These are phyloP conservation scores for Notoglanidium macrostoma DNA, from an alignment of 2,797 vertebrate species.

Conservation along the genomic window DNA sequence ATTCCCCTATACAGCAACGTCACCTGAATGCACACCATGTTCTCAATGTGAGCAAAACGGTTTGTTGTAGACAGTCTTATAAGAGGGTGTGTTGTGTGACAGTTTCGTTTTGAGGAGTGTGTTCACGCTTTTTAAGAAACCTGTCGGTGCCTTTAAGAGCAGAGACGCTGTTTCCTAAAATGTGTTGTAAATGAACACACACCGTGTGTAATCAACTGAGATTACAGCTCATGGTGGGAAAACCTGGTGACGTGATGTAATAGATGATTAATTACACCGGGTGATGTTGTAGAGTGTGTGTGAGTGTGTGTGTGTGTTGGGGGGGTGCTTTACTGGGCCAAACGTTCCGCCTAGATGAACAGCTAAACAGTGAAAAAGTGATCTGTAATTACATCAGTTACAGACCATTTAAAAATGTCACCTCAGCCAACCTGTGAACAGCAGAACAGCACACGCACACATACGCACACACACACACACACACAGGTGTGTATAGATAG, in stretches of 20 bases:
- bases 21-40: too few relatives aligned
- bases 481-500: neutral
- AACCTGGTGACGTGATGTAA: slow-evolving; percentile 32
- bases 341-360: slow-evolving; percentile 68
- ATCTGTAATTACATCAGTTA: slow-evolving; percentile 71
- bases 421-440: slow-evolving; percentile 59
- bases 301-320: neutral
- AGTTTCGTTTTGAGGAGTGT: neutral
- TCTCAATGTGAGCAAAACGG: neutral
- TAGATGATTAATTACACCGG: slow-evolving; percentile 34
- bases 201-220: slow-evolving; percentile 37
- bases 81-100: neutral
- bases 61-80: neutral
- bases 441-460: slow-evolving; percentile 2
- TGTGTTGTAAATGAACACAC: slow-evolving; percentile 45
- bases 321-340: slow-evolving; percentile 63
- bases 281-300: slow-evolving; percentile 3
- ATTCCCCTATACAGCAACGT: neutral
- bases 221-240: slow-evolving; percentile 34
- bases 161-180: neutral
- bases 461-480: slow-evolving; percentile 8
- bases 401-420: slow-evolving; percentile 67
- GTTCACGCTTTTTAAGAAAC: neutral
- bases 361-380: slow-evolving; percentile 67
- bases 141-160: slow-evolving; percentile 4